A percentile compares a stretch with the other conserved stretches of the same genome.
phyloP scores from a whole-genome alignment of 2,113 vertebrate genomes.

The Myocastor coypus region DNA sequence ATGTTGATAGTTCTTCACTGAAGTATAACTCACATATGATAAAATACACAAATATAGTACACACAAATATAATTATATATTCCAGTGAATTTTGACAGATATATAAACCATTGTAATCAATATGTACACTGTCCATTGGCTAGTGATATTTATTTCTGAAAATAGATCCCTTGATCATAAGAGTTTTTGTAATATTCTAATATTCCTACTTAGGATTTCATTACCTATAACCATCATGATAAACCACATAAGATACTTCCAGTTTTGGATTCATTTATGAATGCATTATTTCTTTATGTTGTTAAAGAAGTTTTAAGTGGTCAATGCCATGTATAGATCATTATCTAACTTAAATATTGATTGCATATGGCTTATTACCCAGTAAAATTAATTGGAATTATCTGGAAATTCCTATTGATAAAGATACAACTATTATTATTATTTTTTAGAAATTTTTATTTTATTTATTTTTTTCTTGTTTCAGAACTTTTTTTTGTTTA shows the following conservation, averaged over 20 bases:
- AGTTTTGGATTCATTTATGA: constrained; percentile 22
- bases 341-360: constrained; percentile 26
- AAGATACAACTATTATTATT: constrained; percentile 57
- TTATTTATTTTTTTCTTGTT: no score
- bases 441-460: no score
- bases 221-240: neutral
- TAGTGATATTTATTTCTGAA: constrained; percentile 14
- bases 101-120: neutral
- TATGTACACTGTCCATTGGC: neutral
- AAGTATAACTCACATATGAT: constrained; percentile 7
- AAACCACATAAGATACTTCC: neutral
- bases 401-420: constrained; percentile 18
- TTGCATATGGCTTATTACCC: constrained; percentile 39
- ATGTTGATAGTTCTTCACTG: constrained; percentile 12
- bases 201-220: neutral
- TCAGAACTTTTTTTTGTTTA: no score
- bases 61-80: neutral
- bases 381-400: constrained; percentile 59
- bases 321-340: constrained; percentile 1
- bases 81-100: constrained; percentile 44
- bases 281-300: constrained; percentile 3
- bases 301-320: constrained; percentile 45
- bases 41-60: constrained; percentile 47
- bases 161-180: neutral
- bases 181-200: neutral